Evolutionary conservation across 2,888 invertebrate species (phyloP), one percentile per base, ranked within the genome.

Genomic region (Drosophila atroscutellata): DNA sequence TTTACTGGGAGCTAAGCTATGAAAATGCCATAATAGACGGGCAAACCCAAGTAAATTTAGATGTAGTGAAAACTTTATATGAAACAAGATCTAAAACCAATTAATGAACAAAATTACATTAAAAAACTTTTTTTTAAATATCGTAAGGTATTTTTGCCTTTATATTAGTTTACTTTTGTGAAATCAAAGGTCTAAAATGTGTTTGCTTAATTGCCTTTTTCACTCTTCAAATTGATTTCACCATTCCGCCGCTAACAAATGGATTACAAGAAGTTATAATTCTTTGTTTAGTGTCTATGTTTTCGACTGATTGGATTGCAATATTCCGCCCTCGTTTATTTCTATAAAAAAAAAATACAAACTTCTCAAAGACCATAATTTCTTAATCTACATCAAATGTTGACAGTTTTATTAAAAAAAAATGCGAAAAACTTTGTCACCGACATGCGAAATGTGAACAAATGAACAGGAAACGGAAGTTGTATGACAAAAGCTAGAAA

Each of bases 391-490:
- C 88, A 85, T 85, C 85, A 85, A 85, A 88, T 85, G 85, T 72
- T 85, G 88, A 85, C 85, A 90, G 88, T 87, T 90, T 87, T 82
- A 82, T 85, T 87, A 81, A 89, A 85, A 84, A 73, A 50, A n/a
- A 45, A 42, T 20, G 47, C 6, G 37, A 50, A 26, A 56, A 74
- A 75, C 52, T 89, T 73, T 75, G 59, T 57, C 75, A 55, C 75
- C 81, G 77, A 77, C 81, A 84, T 76, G 66, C 75, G 77, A 83
- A 89, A 83, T 90, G 84, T 80, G 89, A 85, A 84, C 87, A 88
- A 88, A 89, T 90, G 85, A 87, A 87, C 90, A 89, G 90, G 81
- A 88, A 88, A 75, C 77, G 87, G 90, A 90, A 90, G 90, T 77
- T 76, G 72, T 87, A 76, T 77, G 80, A 90, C 85, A 78, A 78